Percentiles rank a stretch among this genome's conserved stretches.
Evolutionary conservation across 1,140 invertebrate species (phyloP).

Genomic region (Aphidius ervi): DNA sequence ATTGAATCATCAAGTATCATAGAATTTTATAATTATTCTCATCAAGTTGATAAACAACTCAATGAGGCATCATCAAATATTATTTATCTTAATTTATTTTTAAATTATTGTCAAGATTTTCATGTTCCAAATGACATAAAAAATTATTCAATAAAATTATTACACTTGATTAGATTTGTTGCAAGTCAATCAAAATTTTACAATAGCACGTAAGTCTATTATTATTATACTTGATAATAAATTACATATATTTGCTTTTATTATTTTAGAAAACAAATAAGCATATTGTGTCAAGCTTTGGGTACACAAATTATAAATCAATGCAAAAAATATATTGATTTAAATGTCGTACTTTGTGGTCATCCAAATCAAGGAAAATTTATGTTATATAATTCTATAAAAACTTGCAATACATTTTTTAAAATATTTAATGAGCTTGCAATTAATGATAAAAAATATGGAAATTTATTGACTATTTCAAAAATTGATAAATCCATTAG

Average conservation of each 20-base stretch:
- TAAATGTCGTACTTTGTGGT: conserved; percentile 68
- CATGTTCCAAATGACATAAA: conserved; percentile 58
- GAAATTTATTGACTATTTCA: conserved; percentile 8
- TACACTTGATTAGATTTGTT: conserved; percentile 74
- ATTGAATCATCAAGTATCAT: conserved; percentile 74
- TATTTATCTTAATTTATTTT: conserved; percentile 70
- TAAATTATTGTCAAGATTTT: conserved; percentile 60
- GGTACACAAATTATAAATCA: conserved; percentile 79
- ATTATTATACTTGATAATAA: not conserved
- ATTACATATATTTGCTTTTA: no score
- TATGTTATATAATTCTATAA: conserved; percentile 68
- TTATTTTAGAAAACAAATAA: conserved; percentile 58
- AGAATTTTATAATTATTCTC: conserved; percentile 62
- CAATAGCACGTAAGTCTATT: conserved; percentile 50
- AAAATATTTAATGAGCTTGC: conserved; percentile 58
- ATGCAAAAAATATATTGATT: conserved; percentile 66
- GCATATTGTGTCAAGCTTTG: conserved; percentile 69
- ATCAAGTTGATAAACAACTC: conserved; percentile 58
- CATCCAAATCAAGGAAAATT: conserved; percentile 61
- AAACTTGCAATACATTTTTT: conserved; percentile 72
- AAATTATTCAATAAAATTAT: conserved; percentile 64
- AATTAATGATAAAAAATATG: conserved; percentile 13
- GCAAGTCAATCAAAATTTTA: conserved; percentile 80
- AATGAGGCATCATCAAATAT: conserved; percentile 73
- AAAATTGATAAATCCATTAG: conserved; percentile 66